Conservation (phyloP, 30 jellyfish, hydroid and myxozoan species). For the Cassiopea andromeda region DNA sequence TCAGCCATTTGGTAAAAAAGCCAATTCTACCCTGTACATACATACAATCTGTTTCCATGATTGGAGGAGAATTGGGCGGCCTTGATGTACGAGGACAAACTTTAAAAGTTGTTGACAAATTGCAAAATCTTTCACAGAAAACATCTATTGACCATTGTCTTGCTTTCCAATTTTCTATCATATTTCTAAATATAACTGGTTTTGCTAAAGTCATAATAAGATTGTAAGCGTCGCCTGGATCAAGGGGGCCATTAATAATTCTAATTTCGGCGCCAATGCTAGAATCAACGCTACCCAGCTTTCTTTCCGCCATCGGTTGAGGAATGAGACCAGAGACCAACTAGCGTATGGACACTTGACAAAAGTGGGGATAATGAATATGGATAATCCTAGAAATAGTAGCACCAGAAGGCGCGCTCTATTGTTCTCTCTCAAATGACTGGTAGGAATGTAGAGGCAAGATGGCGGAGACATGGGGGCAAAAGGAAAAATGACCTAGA, state of each 20-base stretch:
- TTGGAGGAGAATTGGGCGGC: background rate
- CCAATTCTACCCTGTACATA: conserved; percentile 21
- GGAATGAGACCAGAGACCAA: too few species aligned
- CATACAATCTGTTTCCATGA: conserved; percentile 28
- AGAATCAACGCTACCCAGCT: background rate
- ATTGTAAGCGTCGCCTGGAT: conserved; percentile 9
- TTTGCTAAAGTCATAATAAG: background rate
- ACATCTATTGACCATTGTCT: conserved; percentile 63
- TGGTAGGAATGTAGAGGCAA: too few species aligned
- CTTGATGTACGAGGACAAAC: conserved; percentile 13
- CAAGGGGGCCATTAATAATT: conserved; percentile 8
- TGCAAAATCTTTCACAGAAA: conserved; percentile 43
- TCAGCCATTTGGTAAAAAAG: conserved; percentile 23
- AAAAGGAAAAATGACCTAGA: too few species aligned
- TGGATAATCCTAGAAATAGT: too few species aligned
- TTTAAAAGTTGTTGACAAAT: conserved; percentile 51
- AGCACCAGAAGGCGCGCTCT: too few species aligned
- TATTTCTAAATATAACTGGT: conserved; percentile 68
- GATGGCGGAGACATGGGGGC: too few species aligned
- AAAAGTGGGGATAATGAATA: too few species aligned
- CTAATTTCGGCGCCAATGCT: background rate
- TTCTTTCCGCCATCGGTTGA: background rate
- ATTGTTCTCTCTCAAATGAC: too few species aligned
- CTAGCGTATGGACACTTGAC: too few species aligned
- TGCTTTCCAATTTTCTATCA: conserved; percentile 80